Conservation (phyloP, 2,888 invertebrate species). For the Phyllotreta cruciferae region DNA sequence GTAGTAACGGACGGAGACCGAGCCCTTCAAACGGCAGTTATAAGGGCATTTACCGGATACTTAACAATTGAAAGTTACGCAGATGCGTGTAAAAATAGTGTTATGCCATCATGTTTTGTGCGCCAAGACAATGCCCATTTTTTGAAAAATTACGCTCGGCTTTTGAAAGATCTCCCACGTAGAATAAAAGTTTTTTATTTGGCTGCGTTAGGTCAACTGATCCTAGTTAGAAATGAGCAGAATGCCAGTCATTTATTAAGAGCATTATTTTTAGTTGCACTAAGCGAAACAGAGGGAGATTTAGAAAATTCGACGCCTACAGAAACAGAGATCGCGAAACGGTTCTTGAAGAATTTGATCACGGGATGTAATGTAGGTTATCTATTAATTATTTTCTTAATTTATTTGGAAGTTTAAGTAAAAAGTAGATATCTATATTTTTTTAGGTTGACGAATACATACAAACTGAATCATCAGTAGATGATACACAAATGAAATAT, state of each 20-base stretch:
- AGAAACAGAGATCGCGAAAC: background rate
- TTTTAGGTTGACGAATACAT: no score
- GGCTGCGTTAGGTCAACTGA: conserved; percentile 6
- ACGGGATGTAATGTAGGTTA: no score
- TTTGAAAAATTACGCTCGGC: conserved; percentile 11
- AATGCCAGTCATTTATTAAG: conserved; percentile 4
- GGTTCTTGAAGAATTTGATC: background rate
- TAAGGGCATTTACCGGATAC: conserved; percentile 9
- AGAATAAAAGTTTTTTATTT: conserved; percentile 3
- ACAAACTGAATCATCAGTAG: no score
- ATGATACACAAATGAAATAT: no score
- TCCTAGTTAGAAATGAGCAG: background rate
- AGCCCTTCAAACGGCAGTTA: conserved; percentile 14
- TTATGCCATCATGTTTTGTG: conserved; percentile 14
- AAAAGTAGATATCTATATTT: no score
- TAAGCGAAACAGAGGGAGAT: conserved; percentile 14
- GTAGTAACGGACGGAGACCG: conserved; percentile 6
- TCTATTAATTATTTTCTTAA: no score
- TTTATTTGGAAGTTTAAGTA: no score
- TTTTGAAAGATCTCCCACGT: conserved; percentile 7
- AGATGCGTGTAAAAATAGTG: conserved; percentile 1
- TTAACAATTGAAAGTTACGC: conserved; percentile 7
- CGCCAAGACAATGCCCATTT: conserved; percentile 19
- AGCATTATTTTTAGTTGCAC: conserved; percentile 7
- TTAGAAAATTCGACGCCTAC: background rate